Evolutionary conservation across 2,113 vertebrate species (phyloP).

Genomic region (Bubo bubo): DNA sequence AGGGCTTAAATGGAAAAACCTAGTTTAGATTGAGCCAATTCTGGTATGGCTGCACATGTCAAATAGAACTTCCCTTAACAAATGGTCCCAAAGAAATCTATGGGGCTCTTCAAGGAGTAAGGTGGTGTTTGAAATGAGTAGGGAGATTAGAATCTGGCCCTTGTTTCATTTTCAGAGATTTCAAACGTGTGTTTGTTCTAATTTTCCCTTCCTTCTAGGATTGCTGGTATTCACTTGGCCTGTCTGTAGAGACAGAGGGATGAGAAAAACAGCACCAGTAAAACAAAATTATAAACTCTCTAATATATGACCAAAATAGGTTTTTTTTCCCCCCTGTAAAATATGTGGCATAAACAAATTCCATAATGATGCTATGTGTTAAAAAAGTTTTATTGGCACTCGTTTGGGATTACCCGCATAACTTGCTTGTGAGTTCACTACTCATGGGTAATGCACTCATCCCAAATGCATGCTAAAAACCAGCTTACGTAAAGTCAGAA

Average conservation of each 20-base stretch:
- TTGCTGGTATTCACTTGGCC: slow-evolving; percentile 25
- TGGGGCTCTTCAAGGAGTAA: not conserved
- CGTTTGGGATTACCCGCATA: slow-evolving; percentile 46
- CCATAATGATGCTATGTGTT: slow-evolving; percentile 25
- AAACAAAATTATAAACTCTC: not conserved
- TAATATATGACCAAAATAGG: slow-evolving; percentile 22
- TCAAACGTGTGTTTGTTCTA: slow-evolving; percentile 38
- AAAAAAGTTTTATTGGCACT: slow-evolving; percentile 54
- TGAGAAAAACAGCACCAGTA: slow-evolving; percentile 27
- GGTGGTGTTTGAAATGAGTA: slow-evolving; percentile 32
- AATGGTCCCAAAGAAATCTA: slow-evolving; percentile 43
- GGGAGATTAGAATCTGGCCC: slow-evolving; percentile 29
- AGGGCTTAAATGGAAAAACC: slow-evolving; percentile 49
- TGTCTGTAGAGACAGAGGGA: not conserved
- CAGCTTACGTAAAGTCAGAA: slow-evolving; percentile 12
- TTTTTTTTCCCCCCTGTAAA: not conserved
- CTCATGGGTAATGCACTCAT: slow-evolving; percentile 48
- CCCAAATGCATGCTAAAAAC: slow-evolving; percentile 39
- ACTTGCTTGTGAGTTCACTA: slow-evolving; percentile 52
- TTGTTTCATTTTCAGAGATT: slow-evolving; percentile 37
- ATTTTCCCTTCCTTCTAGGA: slow-evolving; percentile 38
- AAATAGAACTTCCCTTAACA: slow-evolving; percentile 49
- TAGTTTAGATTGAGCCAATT: slow-evolving; percentile 30
- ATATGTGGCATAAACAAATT: slow-evolving; percentile 45
- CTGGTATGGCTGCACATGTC: slow-evolving; percentile 8